Evolutionary conservation across 2,888 invertebrate species (phyloP), one percentile per base, ranked within the genome.

Genomic region (Andrena haemorrhoa): DNA sequence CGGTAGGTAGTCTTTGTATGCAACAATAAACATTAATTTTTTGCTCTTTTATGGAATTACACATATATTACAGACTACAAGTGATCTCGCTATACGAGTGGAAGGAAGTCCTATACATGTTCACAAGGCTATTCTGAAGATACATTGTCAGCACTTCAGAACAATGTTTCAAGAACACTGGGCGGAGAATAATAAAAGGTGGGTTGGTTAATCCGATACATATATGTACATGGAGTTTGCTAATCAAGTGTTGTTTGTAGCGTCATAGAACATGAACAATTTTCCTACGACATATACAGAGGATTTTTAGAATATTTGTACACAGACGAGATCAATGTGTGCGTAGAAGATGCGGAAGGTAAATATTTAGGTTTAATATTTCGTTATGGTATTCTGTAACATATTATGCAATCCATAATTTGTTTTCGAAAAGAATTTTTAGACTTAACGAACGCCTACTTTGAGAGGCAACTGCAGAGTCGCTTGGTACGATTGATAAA

Each of bases 81-180:
- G 95, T 90, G 96, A 96, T 92, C 91, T 96, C 33, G 95, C 94
- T 71, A 95, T 96, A 87, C 91, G 94, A 86, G 95, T 96, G 0
- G 95, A 95, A 77, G 95, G 95, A 0, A 95, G 95, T 88, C 91
- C 94, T 53, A 95, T 96, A 79, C 93, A 95, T 91, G 96, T 95
- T 10, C 96, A 96, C 89, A 96, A 95, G 88, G 94, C 95, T 12
- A 94, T 96, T 23, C 92, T 96, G 51, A 95, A 95, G 92, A 95
- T 96, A 77, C 94, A 96, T 53, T 96, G 95, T 89, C 95, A 95
- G 82, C 95, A 96, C 91, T 96, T 96, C 88, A 93, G 95, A 61
- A 95, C 95, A 5, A 96, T 96, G 95, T 95, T 96, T 89, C 95
- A 95, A 88, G 94, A 95, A 1, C 94, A 95, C 84, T 96, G 96